These are phyloP conservation scores for Prorops nasuta DNA, from an alignment of 1,140 invertebrate genomes.

Conservation along the genomic window DNA sequence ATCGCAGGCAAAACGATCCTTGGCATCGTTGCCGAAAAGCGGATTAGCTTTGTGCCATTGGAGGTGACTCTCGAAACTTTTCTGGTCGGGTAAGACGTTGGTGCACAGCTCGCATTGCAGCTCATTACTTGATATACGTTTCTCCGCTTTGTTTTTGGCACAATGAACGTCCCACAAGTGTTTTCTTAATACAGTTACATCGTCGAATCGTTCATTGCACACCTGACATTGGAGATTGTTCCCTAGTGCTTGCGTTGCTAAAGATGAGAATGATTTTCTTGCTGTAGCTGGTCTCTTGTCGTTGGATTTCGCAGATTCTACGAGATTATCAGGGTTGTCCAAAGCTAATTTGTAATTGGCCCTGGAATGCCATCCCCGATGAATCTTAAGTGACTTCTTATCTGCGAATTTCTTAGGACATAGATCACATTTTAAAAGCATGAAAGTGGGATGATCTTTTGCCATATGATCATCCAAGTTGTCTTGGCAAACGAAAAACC, in stretches of 20 bases:
- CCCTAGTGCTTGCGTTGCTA: conserved; percentile 8
- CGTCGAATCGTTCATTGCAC: conserved; percentile 43
- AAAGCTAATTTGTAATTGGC: conserved; percentile 49
- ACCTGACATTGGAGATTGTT: conserved; percentile 47
- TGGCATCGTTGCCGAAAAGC: conserved; percentile 30
- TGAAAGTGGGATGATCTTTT: conserved; percentile 32
- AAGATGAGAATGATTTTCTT: conserved; percentile 44
- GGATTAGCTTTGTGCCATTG: conserved; percentile 51
- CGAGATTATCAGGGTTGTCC: no score
- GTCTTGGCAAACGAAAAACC: conserved; percentile 40
- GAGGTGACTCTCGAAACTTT: conserved; percentile 59
- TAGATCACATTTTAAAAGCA: conserved; percentile 57
- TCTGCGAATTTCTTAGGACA: conserved; percentile 61
- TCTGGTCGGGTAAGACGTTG: conserved; percentile 59
- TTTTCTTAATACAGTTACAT: conserved; percentile 41
- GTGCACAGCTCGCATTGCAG: conserved; percentile 62
- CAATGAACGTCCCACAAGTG: conserved; percentile 54
- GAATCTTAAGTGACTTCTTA: conserved; percentile 57
- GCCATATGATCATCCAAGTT: conserved; percentile 38
- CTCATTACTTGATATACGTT: conserved; percentile 44
- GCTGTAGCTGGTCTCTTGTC: conserved; percentile 44
- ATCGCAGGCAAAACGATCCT: conserved; percentile 57
- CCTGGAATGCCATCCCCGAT: conserved; percentile 62
- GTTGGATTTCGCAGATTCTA: no score
- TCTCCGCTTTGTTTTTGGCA: conserved; percentile 43